These are phyloP conservation scores for Trichonephila clavata DNA, from an alignment of 1,140 invertebrate species.

Conservation along the genomic window DNA sequence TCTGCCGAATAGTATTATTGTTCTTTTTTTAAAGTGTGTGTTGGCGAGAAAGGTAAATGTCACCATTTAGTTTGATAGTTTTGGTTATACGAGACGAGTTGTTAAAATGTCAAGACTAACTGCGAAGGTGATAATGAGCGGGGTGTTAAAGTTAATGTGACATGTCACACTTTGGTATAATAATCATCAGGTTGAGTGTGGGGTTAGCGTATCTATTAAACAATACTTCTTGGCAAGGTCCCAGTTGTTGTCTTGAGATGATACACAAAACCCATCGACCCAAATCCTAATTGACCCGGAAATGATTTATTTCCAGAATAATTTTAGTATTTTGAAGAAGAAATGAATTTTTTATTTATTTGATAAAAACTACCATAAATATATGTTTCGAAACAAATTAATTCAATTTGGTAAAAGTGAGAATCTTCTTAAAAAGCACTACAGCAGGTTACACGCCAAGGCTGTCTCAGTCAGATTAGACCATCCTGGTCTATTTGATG, in stretches of 20 bases:
- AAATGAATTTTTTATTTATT: too few relatives aligned
- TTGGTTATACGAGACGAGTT: background rate
- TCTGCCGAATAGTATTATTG: background rate
- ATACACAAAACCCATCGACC: background rate
- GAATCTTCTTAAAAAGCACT: too few relatives aligned
- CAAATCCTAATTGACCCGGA: background rate
- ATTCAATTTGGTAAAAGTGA: too few relatives aligned
- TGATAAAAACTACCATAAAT: too few relatives aligned
- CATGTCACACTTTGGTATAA: background rate
- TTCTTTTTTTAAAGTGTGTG: background rate
- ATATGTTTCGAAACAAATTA: too few relatives aligned
- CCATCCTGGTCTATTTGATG: too few relatives aligned
- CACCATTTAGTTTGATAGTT: constrained; percentile 27
- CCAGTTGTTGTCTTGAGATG: too few relatives aligned
- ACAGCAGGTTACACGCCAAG: too few relatives aligned
- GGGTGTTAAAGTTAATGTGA: background rate
- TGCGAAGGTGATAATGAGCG: constrained; percentile 2
- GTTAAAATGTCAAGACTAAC: background rate
- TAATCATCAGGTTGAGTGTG: background rate
- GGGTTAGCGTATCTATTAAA: background rate
- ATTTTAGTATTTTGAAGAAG: background rate
- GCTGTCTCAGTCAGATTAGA: too few relatives aligned
- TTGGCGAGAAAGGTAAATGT: background rate
- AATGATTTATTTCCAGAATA: background rate
- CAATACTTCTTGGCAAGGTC: too few relatives aligned